Evolutionary conservation across 2,113 vertebrate species (phyloP).

Genomic region (Gnathonemus echidnorhynchus): DNA sequence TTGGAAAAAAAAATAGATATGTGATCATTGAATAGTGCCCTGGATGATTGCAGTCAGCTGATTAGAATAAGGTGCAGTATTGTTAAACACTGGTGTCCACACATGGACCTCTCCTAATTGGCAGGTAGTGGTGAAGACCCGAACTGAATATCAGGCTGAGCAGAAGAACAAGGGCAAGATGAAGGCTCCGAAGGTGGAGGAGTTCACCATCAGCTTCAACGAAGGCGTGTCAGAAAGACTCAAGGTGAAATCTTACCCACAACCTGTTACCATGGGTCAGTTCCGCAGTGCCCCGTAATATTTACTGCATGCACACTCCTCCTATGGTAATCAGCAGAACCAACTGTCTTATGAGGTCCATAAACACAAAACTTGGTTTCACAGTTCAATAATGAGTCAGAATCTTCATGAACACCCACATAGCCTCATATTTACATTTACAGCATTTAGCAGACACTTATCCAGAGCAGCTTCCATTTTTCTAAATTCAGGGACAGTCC

Average conservation of each 20-base stretch:
- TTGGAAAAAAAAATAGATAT: not conserved
- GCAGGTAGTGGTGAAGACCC: slow-evolving; percentile 96
- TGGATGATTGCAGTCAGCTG: not conserved
- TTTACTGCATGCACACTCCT: not conserved
- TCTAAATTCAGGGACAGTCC: no score
- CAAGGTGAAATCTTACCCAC: slow-evolving; percentile 60
- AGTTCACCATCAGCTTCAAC: slow-evolving; percentile 96
- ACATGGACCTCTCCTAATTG: slow-evolving; percentile 23
- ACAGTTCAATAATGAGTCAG: not conserved
- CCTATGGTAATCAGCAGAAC: not conserved
- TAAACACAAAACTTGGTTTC: not conserved
- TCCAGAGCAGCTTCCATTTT: no score
- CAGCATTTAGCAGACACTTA: no score
- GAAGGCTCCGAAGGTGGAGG: slow-evolving; percentile 93
- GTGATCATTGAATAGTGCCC: not conserved
- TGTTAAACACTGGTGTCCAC: not conserved
- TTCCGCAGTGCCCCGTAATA: not conserved
- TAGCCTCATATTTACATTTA: not conserved
- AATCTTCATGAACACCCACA: not conserved
- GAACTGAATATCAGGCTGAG: slow-evolving; percentile 91
- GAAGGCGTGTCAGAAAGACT: slow-evolving; percentile 78
- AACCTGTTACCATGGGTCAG: not conserved
- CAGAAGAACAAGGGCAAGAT: slow-evolving; percentile 91
- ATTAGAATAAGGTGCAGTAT: not conserved
- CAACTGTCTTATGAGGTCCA: not conserved